A percentile compares a stretch with the other conserved stretches of the same genome.
Evolutionary conservation across 2,797 vertebrate genomes (phyloP).

Genomic region (Lacerta viridis): DNA sequence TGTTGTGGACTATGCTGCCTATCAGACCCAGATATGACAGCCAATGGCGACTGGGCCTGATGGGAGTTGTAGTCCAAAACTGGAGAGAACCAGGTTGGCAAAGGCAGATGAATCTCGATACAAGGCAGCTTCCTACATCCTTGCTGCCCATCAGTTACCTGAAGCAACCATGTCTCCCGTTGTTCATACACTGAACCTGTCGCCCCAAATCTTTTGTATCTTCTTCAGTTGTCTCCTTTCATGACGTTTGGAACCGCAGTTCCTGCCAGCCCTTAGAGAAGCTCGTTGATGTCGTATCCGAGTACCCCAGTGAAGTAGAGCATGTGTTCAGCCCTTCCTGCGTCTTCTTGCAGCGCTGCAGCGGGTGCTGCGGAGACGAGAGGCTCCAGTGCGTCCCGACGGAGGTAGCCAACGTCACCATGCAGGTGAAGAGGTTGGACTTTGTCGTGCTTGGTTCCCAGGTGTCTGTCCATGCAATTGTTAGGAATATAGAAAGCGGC

Average conservation of each 20-base stretch:
- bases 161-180: slow-evolving; percentile 14
- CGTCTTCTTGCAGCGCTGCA: slow-evolving; percentile 91
- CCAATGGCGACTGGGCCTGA: no score
- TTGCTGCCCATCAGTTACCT: background rate
- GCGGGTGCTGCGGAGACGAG: slow-evolving; percentile 94
- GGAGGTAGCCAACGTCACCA: slow-evolving; percentile 87
- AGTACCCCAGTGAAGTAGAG: slow-evolving; percentile 92
- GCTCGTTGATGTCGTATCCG: slow-evolving; percentile 90
- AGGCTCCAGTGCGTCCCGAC: slow-evolving; percentile 89
- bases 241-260: slow-evolving; percentile 93
- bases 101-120: no score
- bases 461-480: fast-evolving
- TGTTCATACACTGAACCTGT: background rate
- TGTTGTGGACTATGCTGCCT: no score
- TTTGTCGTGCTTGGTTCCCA: fast-evolving
- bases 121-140: background rate
- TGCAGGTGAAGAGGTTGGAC: slow-evolving; percentile 85
- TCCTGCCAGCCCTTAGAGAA: slow-evolving; percentile 93
- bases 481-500: background rate
- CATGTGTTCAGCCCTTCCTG: slow-evolving; percentile 94
- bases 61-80: no score
- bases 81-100: no score
- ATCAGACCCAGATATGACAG: no score
- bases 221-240: slow-evolving; percentile 88
- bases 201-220: background rate